phyloP scores from a whole-genome alignment of 2,888 invertebrate genomes.

The Pseudococcus longispinus region DNA sequence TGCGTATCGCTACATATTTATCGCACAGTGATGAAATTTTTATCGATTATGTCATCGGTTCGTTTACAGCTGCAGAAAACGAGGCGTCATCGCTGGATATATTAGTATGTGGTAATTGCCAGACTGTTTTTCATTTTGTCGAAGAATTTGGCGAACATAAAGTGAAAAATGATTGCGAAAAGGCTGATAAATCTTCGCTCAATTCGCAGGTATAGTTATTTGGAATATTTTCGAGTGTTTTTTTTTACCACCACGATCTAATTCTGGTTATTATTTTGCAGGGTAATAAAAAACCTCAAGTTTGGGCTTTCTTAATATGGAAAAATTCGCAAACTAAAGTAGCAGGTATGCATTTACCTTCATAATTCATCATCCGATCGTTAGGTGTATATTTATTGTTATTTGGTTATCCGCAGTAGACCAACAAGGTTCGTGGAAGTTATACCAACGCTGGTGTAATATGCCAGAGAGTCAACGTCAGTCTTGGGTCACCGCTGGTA shows the following conservation, averaged over 20 bases:
- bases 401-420: conserved; percentile 34
- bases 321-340: conserved; percentile 65
- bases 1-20: background rate
- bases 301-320: conserved; percentile 86
- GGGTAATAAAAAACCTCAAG: conserved; percentile 78
- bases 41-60: conserved; percentile 23
- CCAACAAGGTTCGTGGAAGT: conserved; percentile 71
- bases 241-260: background rate
- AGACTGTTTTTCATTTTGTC: conserved; percentile 79
- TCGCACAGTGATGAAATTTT: background rate
- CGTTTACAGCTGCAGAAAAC: conserved; percentile 73
- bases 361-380: background rate
- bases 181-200: conserved; percentile 62
- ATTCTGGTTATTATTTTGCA: conserved; percentile 61
- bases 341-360: conserved; percentile 48
- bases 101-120: conserved; percentile 83
- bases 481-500: conserved; percentile 81
- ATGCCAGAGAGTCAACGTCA: conserved; percentile 77
- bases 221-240: background rate
- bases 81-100: conserved; percentile 79
- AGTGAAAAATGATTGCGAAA: conserved; percentile 69
- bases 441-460: conserved; percentile 85
- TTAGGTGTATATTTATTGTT: background rate
- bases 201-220: conserved; percentile 43
- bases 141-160: conserved; percentile 79